Conservation (phyloP, 2,888 invertebrate species). For the Calameuta pallipes region DNA sequence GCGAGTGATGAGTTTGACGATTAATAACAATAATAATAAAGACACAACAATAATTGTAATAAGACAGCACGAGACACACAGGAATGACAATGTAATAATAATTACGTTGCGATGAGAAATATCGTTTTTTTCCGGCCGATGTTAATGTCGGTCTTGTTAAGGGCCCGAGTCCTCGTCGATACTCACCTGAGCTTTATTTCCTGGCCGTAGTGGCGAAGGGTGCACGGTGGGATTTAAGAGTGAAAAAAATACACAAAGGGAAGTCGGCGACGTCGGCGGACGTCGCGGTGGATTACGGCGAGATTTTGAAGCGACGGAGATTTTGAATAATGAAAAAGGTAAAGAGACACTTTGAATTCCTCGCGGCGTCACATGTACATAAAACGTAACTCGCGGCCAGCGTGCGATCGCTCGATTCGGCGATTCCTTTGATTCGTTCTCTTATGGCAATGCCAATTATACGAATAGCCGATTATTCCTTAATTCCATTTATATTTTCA, state of each 20-base stretch:
- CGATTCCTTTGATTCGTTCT: background rate
- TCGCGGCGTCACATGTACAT: background rate
- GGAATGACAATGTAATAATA: background rate
- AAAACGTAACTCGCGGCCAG: background rate
- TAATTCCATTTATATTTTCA: background rate
- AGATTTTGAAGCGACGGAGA: background rate
- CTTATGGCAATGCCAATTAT: background rate
- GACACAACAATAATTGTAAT: background rate
- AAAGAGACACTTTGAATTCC: background rate
- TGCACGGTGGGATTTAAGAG: background rate
- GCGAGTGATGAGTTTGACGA: background rate
- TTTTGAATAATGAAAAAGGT: too few relatives aligned
- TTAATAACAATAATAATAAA: background rate
- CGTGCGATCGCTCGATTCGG: background rate
- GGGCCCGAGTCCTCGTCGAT: background rate
- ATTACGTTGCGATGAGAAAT: background rate
- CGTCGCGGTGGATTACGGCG: background rate
- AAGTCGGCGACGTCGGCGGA: background rate
- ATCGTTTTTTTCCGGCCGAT: constrained; percentile 2
- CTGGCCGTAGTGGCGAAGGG: background rate
- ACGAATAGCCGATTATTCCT: background rate
- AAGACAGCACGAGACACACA: background rate
- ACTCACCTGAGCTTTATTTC: background rate
- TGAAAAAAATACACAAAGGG: background rate
- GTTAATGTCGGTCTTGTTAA: background rate